Percentiles rank a stretch among this genome's conserved stretches.
Conservation (phyloP, 2,888 invertebrate species). For the Chloroclysta siterata region DNA sequence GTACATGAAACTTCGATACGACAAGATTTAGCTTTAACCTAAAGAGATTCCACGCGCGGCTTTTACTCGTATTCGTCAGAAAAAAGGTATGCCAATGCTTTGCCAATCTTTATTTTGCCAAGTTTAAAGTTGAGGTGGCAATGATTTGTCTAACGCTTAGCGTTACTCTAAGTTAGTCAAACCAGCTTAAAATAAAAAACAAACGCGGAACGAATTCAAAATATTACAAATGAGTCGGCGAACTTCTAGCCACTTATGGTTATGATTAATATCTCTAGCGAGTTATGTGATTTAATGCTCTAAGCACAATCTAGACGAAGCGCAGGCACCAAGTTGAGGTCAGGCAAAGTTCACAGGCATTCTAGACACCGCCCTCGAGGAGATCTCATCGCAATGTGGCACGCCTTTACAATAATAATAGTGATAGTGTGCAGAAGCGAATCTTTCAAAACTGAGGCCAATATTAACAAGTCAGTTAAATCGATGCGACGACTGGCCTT, state of each 20-base stretch:
- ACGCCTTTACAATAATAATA: constrained; percentile 37
- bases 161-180: not conserved
- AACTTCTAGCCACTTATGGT: constrained; percentile 11
- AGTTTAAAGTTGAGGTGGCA: no score
- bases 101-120: no score
- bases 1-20: not conserved
- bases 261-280: constrained; percentile 37
- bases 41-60: no score
- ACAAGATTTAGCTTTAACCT: not conserved
- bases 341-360: constrained; percentile 64
- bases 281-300: constrained; percentile 48
- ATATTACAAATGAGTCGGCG: constrained; percentile 12
- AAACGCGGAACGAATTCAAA: constrained; percentile 23
- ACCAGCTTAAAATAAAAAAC: constrained; percentile 17
- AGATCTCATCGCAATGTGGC: constrained; percentile 50
- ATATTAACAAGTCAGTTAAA: no score
- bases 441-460: not conserved
- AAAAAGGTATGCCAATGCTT: no score
- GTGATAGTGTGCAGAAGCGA: constrained; percentile 2
- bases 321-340: constrained; percentile 55
- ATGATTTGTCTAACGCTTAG: no score
- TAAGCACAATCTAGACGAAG: constrained; percentile 45
- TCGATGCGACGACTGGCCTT: no score
- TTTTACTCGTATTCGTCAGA: no score
- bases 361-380: constrained; percentile 47